Base-by-base conservation (phyloP, 2,888 invertebrate species). In the Corythucha ciliata region DNA sequence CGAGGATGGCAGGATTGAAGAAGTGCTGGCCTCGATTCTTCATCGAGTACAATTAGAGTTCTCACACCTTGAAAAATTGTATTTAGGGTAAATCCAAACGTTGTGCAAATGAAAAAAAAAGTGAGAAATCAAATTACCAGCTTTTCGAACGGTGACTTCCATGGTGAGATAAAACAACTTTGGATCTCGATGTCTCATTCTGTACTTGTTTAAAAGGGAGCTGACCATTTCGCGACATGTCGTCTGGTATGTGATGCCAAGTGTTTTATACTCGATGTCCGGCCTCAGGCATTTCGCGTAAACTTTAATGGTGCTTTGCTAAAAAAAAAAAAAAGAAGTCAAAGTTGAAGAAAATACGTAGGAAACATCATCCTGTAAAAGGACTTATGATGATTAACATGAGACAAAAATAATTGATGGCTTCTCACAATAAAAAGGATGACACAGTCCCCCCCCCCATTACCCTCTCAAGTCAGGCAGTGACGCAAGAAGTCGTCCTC, bases 241-340 rank as follows among this genome's bases (percentile, higher is more conserved):
- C 12, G 90, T 91, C 63, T 86, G 82, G 75, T 84, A 87, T 45
- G 86, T 85, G 61, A 93, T 87, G 59, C 87, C 82, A 53, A 94
- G 72, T 0, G 93, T 94, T 71, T 93, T 93, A 78, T 94, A 93
- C 69, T 93, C 92, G 67, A 93, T 91, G 71, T 93, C 93, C 22
- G 90, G 83, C 52, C 90, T 80, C 52, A 93, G 74, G 64, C 90
- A 85, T 63, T 82, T 82, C 20, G 92, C 90, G 71, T 83, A 91
- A 40, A 93, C 88, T 72, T 90, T 90, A 58, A 92, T 85, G 36
- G 89, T 87, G 32, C 89, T 89, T 91, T 91, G 80, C 2, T 76
- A 73, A 33, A 57, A 63, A 65, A 62, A 58, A 48, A 60, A 62
- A 14, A 14, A 8, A 20, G n/a, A n/a, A n/a, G n/a, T n/a, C n/a